phyloP scores from a whole-genome alignment of 2,888 invertebrate genomes.

The Bombyx huttoni region DNA sequence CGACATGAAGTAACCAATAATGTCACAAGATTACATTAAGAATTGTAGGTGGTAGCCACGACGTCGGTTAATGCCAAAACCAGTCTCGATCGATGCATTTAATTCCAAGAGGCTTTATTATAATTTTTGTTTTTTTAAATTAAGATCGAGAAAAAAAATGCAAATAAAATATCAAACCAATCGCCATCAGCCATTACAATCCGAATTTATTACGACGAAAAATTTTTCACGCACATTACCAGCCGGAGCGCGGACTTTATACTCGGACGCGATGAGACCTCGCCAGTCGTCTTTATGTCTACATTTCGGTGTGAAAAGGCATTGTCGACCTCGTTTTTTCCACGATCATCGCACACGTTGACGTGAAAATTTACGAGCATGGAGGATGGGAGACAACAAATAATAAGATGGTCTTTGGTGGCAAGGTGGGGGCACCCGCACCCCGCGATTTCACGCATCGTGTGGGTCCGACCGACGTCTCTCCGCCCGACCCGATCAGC shows the following conservation, averaged over 20 bases:
- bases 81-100: slow-evolving; percentile 27
- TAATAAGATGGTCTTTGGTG: slow-evolving; percentile 51
- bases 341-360: slow-evolving; percentile 69
- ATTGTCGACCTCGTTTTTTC: slow-evolving; percentile 61
- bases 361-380: slow-evolving; percentile 70
- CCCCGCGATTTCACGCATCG: slow-evolving; percentile 67
- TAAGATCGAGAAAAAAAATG: slow-evolving; percentile 40
- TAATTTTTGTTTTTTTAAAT: slow-evolving; percentile 18
- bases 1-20: slow-evolving; percentile 37
- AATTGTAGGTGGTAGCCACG: slow-evolving; percentile 46
- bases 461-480: slow-evolving; percentile 46
- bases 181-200: slow-evolving; percentile 61
- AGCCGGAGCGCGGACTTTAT: slow-evolving; percentile 25
- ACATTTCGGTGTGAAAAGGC: slow-evolving; percentile 58
- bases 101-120: slow-evolving; percentile 33
- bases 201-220: slow-evolving; percentile 68
- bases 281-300: slow-evolving; percentile 44
- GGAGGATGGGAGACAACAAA: slow-evolving; percentile 69
- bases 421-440: slow-evolving; percentile 62
- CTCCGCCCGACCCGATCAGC: slow-evolving; percentile 18
- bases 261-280: neutral
- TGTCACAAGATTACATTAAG: slow-evolving; percentile 23
- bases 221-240: slow-evolving; percentile 65
- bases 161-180: slow-evolving; percentile 52
- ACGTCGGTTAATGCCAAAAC: slow-evolving; percentile 40